Conservation (phyloP, 2,113 vertebrate species). For the Argyrosomus japonicus region DNA sequence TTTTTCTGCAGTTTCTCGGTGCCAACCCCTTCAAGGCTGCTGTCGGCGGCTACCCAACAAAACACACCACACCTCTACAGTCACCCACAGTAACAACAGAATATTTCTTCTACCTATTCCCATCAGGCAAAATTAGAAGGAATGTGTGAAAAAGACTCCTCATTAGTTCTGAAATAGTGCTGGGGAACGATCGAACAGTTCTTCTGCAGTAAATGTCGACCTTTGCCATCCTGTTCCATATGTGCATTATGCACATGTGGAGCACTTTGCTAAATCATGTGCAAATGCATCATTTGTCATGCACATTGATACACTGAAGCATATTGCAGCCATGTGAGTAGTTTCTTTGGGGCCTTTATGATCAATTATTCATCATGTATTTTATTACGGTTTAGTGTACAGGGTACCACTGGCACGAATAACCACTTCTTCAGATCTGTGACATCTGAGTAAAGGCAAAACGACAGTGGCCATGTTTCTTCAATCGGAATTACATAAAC, state of each 20-base stretch:
- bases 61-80: constrained; percentile 18
- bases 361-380: constrained; percentile 66
- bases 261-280: constrained; percentile 54
- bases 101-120: constrained; percentile 10
- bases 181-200: background rate
- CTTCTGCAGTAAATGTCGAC: constrained; percentile 20
- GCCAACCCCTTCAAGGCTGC: constrained; percentile 43
- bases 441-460: constrained; percentile 28
- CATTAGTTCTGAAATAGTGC: no score
- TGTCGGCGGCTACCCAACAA: constrained; percentile 37
- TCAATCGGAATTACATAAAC: constrained; percentile 2
- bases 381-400: constrained; percentile 58
- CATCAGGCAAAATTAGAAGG: background rate
- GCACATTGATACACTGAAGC: constrained; percentile 56
- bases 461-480: background rate
- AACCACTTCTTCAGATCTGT: constrained; percentile 17
- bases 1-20: constrained; percentile 36
- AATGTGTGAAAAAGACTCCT: constrained; percentile 18
- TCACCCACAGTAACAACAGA: constrained; percentile 26
- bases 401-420: constrained; percentile 16
- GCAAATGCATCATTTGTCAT: constrained; percentile 38
- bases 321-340: constrained; percentile 25
- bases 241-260: constrained; percentile 43
- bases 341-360: constrained; percentile 42
- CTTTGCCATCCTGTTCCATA: constrained; percentile 7